Base-by-base conservation (phyloP, 2,888 invertebrate genomes). In the Aleiodes leptofemur region DNA sequence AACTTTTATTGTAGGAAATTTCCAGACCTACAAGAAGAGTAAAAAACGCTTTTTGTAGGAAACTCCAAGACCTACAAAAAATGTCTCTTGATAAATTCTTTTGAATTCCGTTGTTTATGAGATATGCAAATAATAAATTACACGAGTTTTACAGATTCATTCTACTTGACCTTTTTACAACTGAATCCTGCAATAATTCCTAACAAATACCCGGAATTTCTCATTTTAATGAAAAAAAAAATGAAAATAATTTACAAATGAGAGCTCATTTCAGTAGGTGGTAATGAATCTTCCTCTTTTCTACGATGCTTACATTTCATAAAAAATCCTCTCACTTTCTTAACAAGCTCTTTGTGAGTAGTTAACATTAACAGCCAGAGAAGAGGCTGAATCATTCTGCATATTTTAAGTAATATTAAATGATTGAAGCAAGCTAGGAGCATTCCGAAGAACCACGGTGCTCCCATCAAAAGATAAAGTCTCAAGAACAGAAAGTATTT, bases 391-490 rank as follows among this genome's bases (percentile, higher is more conserved):
- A 82, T 69, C 43, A 83, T 75, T 13, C 84, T 77, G 64, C 85
- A 86, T 56, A 83, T 77, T 74, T 85, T 86, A 9, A 86, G 64
- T 2, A 83, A 38, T 6, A 81, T 78, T 4, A 86, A 79, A 9
- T 82, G 76, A 69, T 85, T 85, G 34, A 85, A 14, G 16, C 83
- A 84, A 0, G 84, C 84, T 29, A 82, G 66, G 4, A 83, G 64
- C 55, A 79, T 79, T 6, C 83, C 84, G 43, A 83, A 84, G 56
- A 86, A 85, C 86, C 86, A 86, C 0, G 86, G 86, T 1, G 86
- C 83, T 0, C 85, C 85, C 86, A 86, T 86, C 56, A 86, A 71
- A 3, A 86, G 72, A 61, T 86, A 86, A 11, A 86, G 76, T 56
- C 81, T 81, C 31, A 86, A 50, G 61, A 85, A 85, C 0, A 86